Base-by-base conservation (phyloP, 2,113 vertebrate genomes). In the Heterochromis multidens region DNA sequence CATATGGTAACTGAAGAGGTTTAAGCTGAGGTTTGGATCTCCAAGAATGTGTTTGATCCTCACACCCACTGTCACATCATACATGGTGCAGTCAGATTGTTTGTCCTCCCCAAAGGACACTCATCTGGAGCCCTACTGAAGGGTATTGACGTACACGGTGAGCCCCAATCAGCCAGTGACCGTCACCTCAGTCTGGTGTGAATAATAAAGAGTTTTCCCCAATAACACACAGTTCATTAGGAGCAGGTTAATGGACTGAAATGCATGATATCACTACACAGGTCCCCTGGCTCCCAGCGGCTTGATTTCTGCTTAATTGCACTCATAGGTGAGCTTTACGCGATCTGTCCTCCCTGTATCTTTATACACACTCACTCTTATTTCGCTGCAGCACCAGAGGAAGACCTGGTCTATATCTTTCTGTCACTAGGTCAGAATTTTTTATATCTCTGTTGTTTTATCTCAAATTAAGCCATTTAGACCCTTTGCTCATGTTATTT, bases 171-270 rank as follows among this genome's bases (percentile, higher is more conserved):
- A 87, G 79, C 80, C 23, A 43, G 40, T 87, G 88, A 85, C 88
- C 81, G 31, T 87, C 90, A 85, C 85, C 87, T 90, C 80, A 29
- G 58, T 7, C 19, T 58, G 76, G 57, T 89, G 79, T 83, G 84
- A 90, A 83, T 86, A 90, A 91, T 92, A 91, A 85, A 87, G 89
- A 83, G 81, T 65, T 85, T 52, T 59, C 77, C 82, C 77, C 82
- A 87, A 67, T 89, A 86, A 78, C 58, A 12, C 83, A 59, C 90
- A 84, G 93, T 93, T 93, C 89, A 93, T 94, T 92, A 91, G 65
- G 77, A 76, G 88, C 88, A 89, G 82, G 82, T 94, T 92, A 94
- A 94, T 91, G 89, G 81, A 85, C 87, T 89, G 90, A 77, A 87
- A 85, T 90, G 79, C 72, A 23, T 46, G 77, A 84, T 88, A 84